Percentiles rank a stretch among this genome's conserved stretches.
phyloP scores from a whole-genome alignment of 2,797 vertebrate species.

The Neosilurus hyrtlii region DNA sequence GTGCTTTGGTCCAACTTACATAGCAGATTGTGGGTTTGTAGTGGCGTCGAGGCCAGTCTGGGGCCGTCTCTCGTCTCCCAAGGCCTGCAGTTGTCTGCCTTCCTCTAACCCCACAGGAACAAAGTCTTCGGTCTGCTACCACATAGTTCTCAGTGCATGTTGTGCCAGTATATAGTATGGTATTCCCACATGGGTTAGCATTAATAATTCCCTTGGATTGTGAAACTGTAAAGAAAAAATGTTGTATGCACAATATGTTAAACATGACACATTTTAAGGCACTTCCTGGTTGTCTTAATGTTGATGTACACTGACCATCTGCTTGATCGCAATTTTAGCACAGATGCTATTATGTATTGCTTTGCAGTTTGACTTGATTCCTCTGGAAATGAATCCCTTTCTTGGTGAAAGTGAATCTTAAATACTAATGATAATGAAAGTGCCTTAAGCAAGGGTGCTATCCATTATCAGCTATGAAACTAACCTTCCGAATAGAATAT shows the following conservation, averaged over 20 bases:
- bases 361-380: background rate
- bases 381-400: background rate
- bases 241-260: background rate
- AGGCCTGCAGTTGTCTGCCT: constrained; percentile 68
- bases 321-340: background rate
- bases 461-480: background rate
- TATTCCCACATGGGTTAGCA: background rate
- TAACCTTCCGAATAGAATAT: constrained; percentile 42
- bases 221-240: background rate
- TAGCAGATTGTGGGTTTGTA: constrained; percentile 54
- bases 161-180: constrained; percentile 16
- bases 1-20: constrained; percentile 61
- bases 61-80: constrained; percentile 56
- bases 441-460: background rate
- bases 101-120: constrained; percentile 34
- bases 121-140: constrained; percentile 34
- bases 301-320: background rate
- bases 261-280: background rate
- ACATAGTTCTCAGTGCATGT: constrained; percentile 25
- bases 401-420: background rate
- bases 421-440: background rate
- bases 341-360: background rate
- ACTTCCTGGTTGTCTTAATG: background rate
- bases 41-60: constrained; percentile 57
- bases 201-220: background rate